Percentiles rank a stretch among this genome's conserved stretches.
phyloP scores from a whole-genome alignment of 2,797 vertebrate species.

The Heterohyrax brucei region DNA sequence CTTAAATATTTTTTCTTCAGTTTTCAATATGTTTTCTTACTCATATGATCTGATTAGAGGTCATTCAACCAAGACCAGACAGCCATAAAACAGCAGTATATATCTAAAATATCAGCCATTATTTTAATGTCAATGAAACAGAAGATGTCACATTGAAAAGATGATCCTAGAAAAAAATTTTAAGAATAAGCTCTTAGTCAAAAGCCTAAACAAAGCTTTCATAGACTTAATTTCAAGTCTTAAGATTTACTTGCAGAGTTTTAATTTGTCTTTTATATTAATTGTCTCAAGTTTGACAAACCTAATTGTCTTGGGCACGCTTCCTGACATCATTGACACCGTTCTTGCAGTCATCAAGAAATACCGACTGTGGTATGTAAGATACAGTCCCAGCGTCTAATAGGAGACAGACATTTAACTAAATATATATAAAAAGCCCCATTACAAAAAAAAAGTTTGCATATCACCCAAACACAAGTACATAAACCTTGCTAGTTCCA shows the following conservation, averaged over 20 bases:
- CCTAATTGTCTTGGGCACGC: slow-evolving; percentile 10
- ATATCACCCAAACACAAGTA: background rate
- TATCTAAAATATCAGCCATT: background rate
- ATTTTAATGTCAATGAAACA: slow-evolving; percentile 41
- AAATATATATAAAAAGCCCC: background rate
- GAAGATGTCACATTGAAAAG: background rate
- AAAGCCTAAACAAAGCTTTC: slow-evolving; percentile 60
- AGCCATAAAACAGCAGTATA: background rate
- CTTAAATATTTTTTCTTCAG: background rate
- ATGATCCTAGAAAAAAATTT: slow-evolving; percentile 27
- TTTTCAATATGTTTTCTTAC: slow-evolving; percentile 48
- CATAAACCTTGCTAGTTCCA: slow-evolving; percentile 16
- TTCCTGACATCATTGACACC: background rate
- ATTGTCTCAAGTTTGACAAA: slow-evolving; percentile 48
- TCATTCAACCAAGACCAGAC: background rate
- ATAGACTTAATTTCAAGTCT: slow-evolving; percentile 43
- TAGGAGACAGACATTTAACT: background rate
- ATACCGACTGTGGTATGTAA: background rate
- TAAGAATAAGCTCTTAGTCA: slow-evolving; percentile 33
- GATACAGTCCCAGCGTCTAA: background rate
- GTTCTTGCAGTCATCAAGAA: background rate
- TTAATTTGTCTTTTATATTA: slow-evolving; percentile 56
- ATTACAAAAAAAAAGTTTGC: too few relatives aligned
- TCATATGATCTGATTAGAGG: background rate
- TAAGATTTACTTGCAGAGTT: slow-evolving; percentile 57